Evolutionary conservation across 1,140 invertebrate genomes (phyloP), one percentile per base, ranked within the genome.

Genomic region (Caenorhabditis briggsae): DNA sequence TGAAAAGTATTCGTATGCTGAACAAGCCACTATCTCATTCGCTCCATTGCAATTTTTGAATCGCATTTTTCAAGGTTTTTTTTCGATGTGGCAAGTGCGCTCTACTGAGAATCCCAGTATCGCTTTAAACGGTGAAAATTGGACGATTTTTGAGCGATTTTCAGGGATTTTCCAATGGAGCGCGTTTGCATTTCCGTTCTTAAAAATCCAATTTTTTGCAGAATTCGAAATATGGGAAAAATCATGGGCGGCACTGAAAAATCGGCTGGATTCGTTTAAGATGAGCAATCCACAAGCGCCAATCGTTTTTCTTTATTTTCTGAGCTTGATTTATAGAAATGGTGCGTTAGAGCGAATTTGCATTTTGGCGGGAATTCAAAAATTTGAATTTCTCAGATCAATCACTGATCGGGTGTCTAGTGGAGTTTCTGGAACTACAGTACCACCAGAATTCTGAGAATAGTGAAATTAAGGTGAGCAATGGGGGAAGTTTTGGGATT

Each of bases 321-420:
- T 78, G 18, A 78, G 46, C 12, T 23, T 78, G n/a, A 78, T 78
- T n/a, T 78, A 50, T 50, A 43, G n/a, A 78, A 78, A 78, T 50
- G 70, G 70, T 78, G 9, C n/a, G 12, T 43, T 25, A 3, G 33
- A 33, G 33, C 33, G 33, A 1, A 33, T 33, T 33, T 33, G 33
- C 3, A 3, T 53, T 53, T 53, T 53, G 9, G 50, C 50, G 50
- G 16, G 50, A 12, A 12, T 53, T 16, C 16, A 53, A 12, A 12
- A 53, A 58, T 58, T 11, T 16, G 16, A 58, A 1, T 58, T 20
- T 70, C 46, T 46, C 64, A 70, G 64, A 70, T 16, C 41, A 9
- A 6, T 59, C 58, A 20, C 58, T 59, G 2, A n/a, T 59, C 3
- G 9, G 2, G 3, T n/a, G 5, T 25, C n/a, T 59, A 9, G 58